phyloP scores from a whole-genome alignment of 2,888 invertebrate species.

The Cerceris rybyensis region DNA sequence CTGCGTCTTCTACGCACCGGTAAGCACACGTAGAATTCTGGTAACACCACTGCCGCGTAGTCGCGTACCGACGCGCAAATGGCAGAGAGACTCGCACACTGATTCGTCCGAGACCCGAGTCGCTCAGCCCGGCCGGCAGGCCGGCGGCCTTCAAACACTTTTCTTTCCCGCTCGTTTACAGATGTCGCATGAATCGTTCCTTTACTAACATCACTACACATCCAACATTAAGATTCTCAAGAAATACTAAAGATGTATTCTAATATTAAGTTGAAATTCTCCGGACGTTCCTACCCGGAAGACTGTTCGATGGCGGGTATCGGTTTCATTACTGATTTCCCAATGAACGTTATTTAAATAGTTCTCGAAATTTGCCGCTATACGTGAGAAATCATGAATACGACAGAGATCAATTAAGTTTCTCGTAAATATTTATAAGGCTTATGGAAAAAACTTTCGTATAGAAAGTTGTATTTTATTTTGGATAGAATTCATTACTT shows the following conservation, averaged over 20 bases:
- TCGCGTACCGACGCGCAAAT: slow-evolving; percentile 66
- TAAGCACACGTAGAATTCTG: slow-evolving; percentile 67
- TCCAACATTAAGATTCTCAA: slow-evolving; percentile 17
- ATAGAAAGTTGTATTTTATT: not conserved
- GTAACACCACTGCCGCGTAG: slow-evolving; percentile 67
- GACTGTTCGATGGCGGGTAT: not conserved
- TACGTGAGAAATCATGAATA: slow-evolving; percentile 12
- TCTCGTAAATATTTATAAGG: not conserved
- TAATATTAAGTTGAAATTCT: not conserved
- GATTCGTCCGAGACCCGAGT: slow-evolving; percentile 70
- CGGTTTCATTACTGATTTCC: not conserved
- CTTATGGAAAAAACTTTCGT: not conserved
- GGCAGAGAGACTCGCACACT: slow-evolving; percentile 71
- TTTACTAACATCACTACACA: slow-evolving; percentile 9
- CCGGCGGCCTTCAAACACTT: slow-evolving; percentile 79
- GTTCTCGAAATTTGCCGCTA: slow-evolving; percentile 35
- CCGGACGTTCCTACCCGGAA: not conserved
- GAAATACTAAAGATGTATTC: not conserved
- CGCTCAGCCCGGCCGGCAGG: slow-evolving; percentile 64
- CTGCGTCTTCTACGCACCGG: slow-evolving; percentile 68
- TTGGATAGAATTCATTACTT: not conserved
- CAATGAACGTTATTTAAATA: not conserved
- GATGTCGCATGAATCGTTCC: slow-evolving; percentile 69
- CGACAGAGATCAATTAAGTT: slow-evolving; percentile 30
- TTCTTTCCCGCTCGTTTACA: slow-evolving; percentile 80